Evolutionary conservation across 2,113 vertebrate genomes (phyloP), one percentile per base, ranked within the genome.

Genomic region (Melozone crissalis): DNA sequence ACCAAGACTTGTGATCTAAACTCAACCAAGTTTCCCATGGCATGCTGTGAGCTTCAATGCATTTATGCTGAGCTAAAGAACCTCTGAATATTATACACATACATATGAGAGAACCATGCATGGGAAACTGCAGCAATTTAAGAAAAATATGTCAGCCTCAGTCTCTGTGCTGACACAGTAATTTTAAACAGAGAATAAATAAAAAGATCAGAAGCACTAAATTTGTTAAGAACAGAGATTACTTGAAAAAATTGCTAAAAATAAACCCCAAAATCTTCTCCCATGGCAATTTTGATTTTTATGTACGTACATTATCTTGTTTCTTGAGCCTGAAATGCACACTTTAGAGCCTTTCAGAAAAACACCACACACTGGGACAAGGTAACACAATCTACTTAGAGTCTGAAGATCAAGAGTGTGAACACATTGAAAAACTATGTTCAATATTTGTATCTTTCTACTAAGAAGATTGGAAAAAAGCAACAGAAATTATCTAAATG

Each of bases 21-120:
- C n/a, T 86, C 47, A 77, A 46, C 27, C 15, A 41, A 77, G 57
- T 89, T 93, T 96, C 95, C 89, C 83, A 92, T 79, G 85, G 62
- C 55, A 65, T 41, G 57, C 41, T 72, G 31, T 58, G 52, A 90
- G 63, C 44, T 80, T 83, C 72, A 78, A 5, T 22, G 6, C 52
- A 26, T n/a, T 91, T 61, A 72, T 52, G 33, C 22, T 31, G n/a
- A 77, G 44, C 61, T 89, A 78, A 14, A 84, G 67, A 81, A 74
- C 21, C 43, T 86, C 35, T 35, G 44, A 67, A 35, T 30, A 52
- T 68, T 63, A 51, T 17, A 63, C 5, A 81, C 9, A 81, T 4
- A 46, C 1, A 6, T 6, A 16, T 4, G 27, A 83, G 49, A 85
- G 27, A 62, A 76, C 11, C 15, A 75, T 5, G 10, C 18, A 47